Base-by-base conservation (phyloP, 92 coral and sea anemone species). In the Micromussa lordhowensis region DNA sequence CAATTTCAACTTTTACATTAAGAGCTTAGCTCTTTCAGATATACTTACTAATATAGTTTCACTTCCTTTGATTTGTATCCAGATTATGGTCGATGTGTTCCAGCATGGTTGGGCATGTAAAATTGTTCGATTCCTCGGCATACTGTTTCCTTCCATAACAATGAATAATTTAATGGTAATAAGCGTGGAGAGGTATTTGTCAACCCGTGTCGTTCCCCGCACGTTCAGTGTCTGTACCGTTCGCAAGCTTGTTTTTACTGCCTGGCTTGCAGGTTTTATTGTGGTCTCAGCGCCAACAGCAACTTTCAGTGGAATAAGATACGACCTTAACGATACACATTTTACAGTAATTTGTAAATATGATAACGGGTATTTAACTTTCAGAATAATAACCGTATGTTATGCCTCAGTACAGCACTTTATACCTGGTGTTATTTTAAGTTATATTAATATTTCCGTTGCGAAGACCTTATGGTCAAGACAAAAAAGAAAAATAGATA, bases 1-100 rank as follows among this genome's bases (percentile, higher is more conserved):
- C 38, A 59, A 81, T 61, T 59, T 81, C 17, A 59, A 63, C 31
- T 14, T 80, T 12, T 80, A 80, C 14, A 63, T 80, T 34, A 80
- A 80, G 21, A 80, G 84, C 32, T 58, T 58, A n/a, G 28, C 84
- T 35, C 54, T 81, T 31, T 81, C 84, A 61, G 84, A 81, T 44
- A 24, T 36, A 13, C 35, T 81, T 61, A 34, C 55, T 15, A 21
- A 13, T 40, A 18, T 30, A 10, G 22, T 81, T 34, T 63, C 75
- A 21, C 18, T 81, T 38, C 85, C 85, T 35, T 63, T 81, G 14
- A 11, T 16, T 26, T 63, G 53, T 24, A 24, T 63, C 4, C 74
- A 81, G 36, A 7, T 81, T 9, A 19, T 15, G n/a, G n/a, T 79
- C 18, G 40, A 79, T 32, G 24, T 30, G 28, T 30, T 31, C 12